phyloP scores from a whole-genome alignment of 2,113 vertebrate species.

The Eonycteris spelaea region DNA sequence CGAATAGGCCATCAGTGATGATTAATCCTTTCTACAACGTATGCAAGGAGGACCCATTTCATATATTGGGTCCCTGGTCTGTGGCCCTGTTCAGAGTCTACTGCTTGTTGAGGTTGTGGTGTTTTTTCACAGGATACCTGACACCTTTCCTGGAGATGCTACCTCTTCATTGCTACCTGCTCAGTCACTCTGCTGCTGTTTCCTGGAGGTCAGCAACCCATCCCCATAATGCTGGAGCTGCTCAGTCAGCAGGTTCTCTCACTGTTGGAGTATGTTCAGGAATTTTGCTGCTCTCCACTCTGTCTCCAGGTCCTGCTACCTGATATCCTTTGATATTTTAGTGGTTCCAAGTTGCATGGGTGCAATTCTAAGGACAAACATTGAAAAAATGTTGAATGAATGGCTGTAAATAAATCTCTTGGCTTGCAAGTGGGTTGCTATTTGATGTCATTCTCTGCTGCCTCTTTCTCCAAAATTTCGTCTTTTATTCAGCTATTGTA shows the following conservation, averaged over 20 bases:
- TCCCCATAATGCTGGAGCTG: neutral
- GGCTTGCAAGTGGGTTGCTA: neutral
- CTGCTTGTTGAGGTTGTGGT: neutral
- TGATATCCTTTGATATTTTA: constrained; percentile 22
- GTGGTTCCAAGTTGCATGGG: neutral
- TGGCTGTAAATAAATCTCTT: neutral
- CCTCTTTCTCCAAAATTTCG: neutral
- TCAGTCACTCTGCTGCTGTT: neutral
- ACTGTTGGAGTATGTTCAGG: neutral
- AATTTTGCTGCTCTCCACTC: neutral
- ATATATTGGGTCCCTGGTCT: neutral
- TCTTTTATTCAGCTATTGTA: neutral
- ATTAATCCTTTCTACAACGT: neutral
- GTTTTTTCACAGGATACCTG: neutral
- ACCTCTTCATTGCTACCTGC: neutral
- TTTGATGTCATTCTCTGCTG: neutral
- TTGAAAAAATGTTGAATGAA: constrained; percentile 13
- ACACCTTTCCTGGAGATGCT: neutral
- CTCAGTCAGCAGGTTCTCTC: neutral
- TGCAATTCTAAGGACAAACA: neutral
- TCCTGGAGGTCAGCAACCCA: neutral
- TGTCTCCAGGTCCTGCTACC: neutral
- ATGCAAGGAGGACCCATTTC: neutral
- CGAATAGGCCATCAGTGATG: neutral
- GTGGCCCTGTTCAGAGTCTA: neutral